phyloP scores from a whole-genome alignment of 2,797 vertebrate species.

The Mycteria americana region DNA sequence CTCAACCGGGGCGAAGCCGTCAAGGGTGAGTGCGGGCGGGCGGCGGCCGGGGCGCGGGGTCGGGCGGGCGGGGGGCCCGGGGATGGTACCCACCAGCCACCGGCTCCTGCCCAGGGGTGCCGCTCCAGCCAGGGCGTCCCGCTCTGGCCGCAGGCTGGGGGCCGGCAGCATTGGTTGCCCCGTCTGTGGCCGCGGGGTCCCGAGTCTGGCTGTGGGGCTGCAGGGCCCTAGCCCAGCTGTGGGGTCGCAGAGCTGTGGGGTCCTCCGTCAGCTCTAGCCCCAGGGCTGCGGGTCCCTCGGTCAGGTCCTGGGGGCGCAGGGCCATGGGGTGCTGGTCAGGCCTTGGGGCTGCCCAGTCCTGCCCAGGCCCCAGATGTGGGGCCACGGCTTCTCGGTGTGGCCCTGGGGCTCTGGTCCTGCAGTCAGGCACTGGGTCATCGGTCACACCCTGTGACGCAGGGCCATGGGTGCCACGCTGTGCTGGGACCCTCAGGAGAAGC shows the following conservation, averaged over 20 bases:
- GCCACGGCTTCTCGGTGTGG: accelerated
- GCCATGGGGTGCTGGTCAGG: too few relatives aligned
- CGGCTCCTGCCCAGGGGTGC: neutral
- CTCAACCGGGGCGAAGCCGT: constrained; percentile 94
- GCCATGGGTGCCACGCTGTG: accelerated
- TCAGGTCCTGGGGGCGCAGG: too few relatives aligned
- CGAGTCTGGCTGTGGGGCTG: neutral
- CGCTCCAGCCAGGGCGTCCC: neutral
- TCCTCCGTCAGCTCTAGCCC: neutral
- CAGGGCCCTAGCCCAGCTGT: neutral
- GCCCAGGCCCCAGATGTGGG: neutral
- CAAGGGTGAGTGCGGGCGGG: constrained; percentile 85
- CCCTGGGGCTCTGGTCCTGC: neutral
- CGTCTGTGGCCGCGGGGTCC: neutral
- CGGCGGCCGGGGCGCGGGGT: neutral
- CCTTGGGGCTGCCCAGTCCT: neutral
- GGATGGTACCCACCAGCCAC: neutral
- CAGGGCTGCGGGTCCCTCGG: accelerated
- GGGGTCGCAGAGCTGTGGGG: neutral
- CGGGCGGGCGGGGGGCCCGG: neutral
- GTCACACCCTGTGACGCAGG: accelerated
- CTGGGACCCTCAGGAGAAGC: neutral
- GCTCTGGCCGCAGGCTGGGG: too few relatives aligned
- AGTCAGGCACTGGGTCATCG: accelerated
- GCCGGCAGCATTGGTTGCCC: neutral